phyloP scores from a whole-genome alignment of 2,113 vertebrate species.

The Ophiodon elongatus region DNA sequence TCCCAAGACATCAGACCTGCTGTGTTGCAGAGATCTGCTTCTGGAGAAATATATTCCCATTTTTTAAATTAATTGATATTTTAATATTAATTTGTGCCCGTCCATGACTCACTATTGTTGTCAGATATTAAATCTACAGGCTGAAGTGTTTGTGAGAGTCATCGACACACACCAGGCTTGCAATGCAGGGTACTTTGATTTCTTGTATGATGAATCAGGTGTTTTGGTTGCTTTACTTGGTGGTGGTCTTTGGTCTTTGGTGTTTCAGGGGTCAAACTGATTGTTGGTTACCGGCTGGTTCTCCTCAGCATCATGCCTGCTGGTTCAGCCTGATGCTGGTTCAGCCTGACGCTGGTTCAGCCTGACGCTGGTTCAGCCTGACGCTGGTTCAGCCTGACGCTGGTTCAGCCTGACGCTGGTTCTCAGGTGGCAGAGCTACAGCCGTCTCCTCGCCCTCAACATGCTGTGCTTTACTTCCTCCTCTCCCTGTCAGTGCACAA shows the following conservation, averaged over 20 bases:
- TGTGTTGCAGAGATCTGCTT: not conserved
- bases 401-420: slow-evolving; percentile 13
- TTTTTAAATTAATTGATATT: too few relatives aligned
- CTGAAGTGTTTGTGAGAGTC: not conserved
- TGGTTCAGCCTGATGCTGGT: too few relatives aligned
- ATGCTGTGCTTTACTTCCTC: slow-evolving; percentile 71
- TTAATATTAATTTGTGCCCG: not conserved
- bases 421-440: slow-evolving; percentile 49
- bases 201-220: too few relatives aligned
- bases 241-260: too few relatives aligned
- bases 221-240: not conserved
- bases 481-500: slow-evolving; percentile 52
- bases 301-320: too few relatives aligned
- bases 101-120: not conserved
- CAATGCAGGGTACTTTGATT: not conserved
- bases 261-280: too few relatives aligned
- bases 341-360: not conserved
- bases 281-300: too few relatives aligned
- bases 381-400: too few relatives aligned
- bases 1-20: not conserved
- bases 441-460: slow-evolving; percentile 25
- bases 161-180: not conserved
- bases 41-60: not conserved
- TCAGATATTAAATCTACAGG: not conserved
- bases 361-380: slow-evolving; percentile 25